Percentiles rank a stretch among this genome's conserved stretches.
phyloP scores from a whole-genome alignment of 2,888 invertebrate genomes.

The Hoplodrina ambigua region DNA sequence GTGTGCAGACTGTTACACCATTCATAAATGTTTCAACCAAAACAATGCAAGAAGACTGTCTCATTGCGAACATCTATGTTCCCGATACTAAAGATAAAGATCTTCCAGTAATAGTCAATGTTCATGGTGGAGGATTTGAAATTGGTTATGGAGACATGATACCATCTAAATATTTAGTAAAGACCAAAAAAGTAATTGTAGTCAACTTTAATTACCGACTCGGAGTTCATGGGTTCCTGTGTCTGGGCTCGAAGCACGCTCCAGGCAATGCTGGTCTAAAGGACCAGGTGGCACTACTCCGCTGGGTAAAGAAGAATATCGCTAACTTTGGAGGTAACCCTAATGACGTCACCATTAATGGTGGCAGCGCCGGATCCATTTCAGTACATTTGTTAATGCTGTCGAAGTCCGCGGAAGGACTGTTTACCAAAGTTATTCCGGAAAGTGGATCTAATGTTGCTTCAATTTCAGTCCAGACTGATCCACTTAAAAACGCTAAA shows the following conservation, averaged over 20 bases:
- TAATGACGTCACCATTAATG: conserved; percentile 70
- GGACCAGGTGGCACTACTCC: conserved; percentile 71
- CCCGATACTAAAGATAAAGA: conserved; percentile 72
- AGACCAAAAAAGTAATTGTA: conserved; percentile 62
- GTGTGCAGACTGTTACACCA: conserved; percentile 58
- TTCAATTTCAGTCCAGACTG: conserved; percentile 60
- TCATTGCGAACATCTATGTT: conserved; percentile 77
- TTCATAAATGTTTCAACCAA: conserved; percentile 7
- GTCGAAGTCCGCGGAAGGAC: conserved; percentile 65
- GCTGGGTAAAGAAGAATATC: conserved; percentile 74
- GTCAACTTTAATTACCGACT: conserved; percentile 72
- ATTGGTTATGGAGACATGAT: conserved; percentile 59
- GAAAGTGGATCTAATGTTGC: conserved; percentile 70
- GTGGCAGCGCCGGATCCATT: conserved; percentile 71
- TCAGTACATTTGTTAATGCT: conserved; percentile 68
- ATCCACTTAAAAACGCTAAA: conserved; percentile 73
- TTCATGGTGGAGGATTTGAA: conserved; percentile 73
- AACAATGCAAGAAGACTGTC: conserved; percentile 73
- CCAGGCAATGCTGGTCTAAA: conserved; percentile 77
- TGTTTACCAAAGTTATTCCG: conserved; percentile 72
- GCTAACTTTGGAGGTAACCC: conserved; percentile 74
- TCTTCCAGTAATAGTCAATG: conserved; percentile 67
- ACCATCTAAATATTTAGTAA: conserved; percentile 56
- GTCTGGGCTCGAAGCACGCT: conserved; percentile 66
- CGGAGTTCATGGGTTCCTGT: conserved; percentile 69